A percentile compares a stretch with the other conserved stretches of the same genome.
Conservation (phyloP, 2,113 vertebrate genomes). For the Toxotes jaculatrix region DNA sequence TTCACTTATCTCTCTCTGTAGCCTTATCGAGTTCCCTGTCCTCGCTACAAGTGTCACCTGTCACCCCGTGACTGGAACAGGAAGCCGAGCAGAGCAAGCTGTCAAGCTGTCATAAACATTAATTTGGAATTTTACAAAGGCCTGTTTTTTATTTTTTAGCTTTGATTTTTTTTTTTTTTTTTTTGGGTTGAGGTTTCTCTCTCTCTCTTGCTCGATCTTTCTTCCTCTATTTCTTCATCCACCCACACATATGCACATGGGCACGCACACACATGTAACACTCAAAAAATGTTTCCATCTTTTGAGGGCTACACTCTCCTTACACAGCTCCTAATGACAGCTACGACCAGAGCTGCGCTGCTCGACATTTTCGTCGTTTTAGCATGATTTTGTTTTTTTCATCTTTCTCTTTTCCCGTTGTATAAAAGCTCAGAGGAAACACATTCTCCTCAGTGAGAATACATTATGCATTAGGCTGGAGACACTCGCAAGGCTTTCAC, state of each 20-base stretch:
- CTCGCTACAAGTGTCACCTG: conserved; percentile 65
- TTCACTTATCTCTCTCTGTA: conserved; percentile 60
- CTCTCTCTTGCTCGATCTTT: not conserved
- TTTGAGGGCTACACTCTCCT: conserved; percentile 19
- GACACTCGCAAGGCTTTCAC: conserved; percentile 25
- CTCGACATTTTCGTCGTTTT: conserved; percentile 13
- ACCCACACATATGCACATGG: not conserved
- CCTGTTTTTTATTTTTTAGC: conserved; percentile 23
- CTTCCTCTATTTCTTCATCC: not conserved
- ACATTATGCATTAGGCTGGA: conserved; percentile 37
- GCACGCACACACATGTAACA: not conserved
- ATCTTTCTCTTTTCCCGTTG: conserved; percentile 17
- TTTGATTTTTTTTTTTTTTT: not conserved
- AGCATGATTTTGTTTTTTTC: not conserved
- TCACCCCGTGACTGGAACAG: conserved; percentile 52
- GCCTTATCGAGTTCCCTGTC: conserved; percentile 61
- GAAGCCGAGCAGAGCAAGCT: conserved; percentile 58
- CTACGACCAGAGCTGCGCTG: not conserved
- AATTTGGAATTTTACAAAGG: conserved; percentile 41
- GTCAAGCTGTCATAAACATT: conserved; percentile 45
- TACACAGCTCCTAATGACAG: conserved; percentile 16
- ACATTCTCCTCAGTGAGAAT: conserved; percentile 12
- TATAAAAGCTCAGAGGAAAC: conserved; percentile 28
- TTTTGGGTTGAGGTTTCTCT: conserved; percentile 6
- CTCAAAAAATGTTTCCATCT: conserved; percentile 31